phyloP scores from a whole-genome alignment of 2,113 vertebrate species.

The Rostratula benghalensis region DNA sequence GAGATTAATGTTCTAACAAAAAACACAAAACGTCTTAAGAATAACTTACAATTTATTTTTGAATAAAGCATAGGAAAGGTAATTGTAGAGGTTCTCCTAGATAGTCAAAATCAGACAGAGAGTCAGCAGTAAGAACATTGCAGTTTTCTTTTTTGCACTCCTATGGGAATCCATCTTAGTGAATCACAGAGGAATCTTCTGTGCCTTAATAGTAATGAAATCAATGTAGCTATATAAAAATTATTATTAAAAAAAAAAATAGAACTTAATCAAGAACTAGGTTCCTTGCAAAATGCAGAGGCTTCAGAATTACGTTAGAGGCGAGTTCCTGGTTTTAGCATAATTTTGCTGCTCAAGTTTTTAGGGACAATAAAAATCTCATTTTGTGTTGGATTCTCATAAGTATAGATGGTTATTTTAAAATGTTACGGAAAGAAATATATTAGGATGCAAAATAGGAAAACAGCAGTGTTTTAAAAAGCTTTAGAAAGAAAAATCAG shows the following conservation, averaged over 20 bases:
- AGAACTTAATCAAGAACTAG: not conserved
- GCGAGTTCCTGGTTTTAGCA: not conserved
- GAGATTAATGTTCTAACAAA: not conserved
- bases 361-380: not conserved
- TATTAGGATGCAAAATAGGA: not conserved
- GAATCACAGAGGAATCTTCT: not conserved
- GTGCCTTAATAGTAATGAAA: not conserved
- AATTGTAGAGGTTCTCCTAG: not conserved
- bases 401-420: not conserved
- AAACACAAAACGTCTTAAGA: not conserved
- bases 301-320: not conserved
- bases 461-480: not conserved
- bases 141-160: not conserved
- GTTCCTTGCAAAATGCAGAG: not conserved
- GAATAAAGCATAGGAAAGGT: not conserved
- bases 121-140: not conserved
- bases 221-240: not conserved
- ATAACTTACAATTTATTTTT: not conserved
- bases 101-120: not conserved
- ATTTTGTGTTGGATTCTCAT: not conserved
- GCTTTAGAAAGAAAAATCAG: not conserved
- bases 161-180: not conserved
- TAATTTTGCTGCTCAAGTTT: not conserved
- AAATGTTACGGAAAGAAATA: not conserved
- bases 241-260: not conserved